phyloP scores from a whole-genome alignment of 1,140 invertebrate species.

The Gonatopus flavifemur region DNA sequence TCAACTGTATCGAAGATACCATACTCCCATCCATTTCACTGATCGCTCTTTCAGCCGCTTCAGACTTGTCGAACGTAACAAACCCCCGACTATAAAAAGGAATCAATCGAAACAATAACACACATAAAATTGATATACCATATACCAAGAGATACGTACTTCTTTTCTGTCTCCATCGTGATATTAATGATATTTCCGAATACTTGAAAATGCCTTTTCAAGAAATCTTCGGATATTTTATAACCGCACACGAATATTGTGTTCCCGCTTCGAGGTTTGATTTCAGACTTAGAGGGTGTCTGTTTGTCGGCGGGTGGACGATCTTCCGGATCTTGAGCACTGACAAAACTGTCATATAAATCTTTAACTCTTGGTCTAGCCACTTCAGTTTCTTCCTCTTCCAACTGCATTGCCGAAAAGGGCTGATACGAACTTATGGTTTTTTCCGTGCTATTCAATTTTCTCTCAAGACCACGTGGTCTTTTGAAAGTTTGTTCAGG shows the following conservation, averaged over 20 bases:
- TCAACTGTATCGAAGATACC: constrained; percentile 75
- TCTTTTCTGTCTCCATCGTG: constrained; percentile 87
- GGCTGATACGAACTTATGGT: constrained; percentile 84
- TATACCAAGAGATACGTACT: constrained; percentile 58
- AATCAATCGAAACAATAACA: constrained; percentile 20
- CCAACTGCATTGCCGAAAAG: constrained; percentile 79
- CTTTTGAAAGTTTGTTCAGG: constrained; percentile 85
- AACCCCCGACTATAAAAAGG: constrained; percentile 78
- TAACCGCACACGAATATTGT: constrained; percentile 85
- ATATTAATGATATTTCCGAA: constrained; percentile 84
- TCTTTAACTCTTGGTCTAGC: constrained; percentile 65
- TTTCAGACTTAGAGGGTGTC: constrained; percentile 57
- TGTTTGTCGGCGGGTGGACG: constrained; percentile 60
- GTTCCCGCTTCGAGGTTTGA: constrained; percentile 73
- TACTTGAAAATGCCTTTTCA: constrained; percentile 76
- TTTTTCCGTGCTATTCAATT: constrained; percentile 72
- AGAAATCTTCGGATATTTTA: constrained; percentile 79
- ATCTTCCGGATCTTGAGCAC: constrained; percentile 70
- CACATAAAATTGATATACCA: not conserved
- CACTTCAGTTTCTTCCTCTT: constrained; percentile 62
- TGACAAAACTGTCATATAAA: constrained; percentile 88
- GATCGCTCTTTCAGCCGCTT: constrained; percentile 84
- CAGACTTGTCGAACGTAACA: constrained; percentile 89
- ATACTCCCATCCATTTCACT: constrained; percentile 82
- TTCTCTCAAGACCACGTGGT: constrained; percentile 77